Evolutionary conservation across 2,888 invertebrate species (phyloP), one percentile per base, ranked within the genome.

Genomic region (Amaurobius ferox): DNA sequence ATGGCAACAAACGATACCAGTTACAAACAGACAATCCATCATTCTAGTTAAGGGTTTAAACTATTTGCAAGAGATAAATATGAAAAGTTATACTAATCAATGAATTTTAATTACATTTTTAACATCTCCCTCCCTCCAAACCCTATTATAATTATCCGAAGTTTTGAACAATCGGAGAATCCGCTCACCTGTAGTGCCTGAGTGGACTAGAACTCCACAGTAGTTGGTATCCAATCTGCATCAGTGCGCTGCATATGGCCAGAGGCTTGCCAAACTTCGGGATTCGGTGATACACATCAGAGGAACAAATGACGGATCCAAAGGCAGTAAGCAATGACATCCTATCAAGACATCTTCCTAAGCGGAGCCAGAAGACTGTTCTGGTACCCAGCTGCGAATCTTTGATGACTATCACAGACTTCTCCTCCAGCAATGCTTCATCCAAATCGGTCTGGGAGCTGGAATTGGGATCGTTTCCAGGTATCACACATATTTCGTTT

Each of bases 321-420:
- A 72, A 16, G 7, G 77, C 83, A 1, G 77, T 71, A 7, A 13
- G 16, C n/a, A 83, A 5, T 7, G 71, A 23, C 23, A 66, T 5
- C 11, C 70, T 29, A 1, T 67, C 48, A 0, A 76, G 6, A 26
- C 26, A 29, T 2, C 26, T 35, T 3, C 71, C 83, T 0, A 72
- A n/a, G 0, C 28, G 11, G 30, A 77, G 32, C 55, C 71, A 71
- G 1, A 77, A 6, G 0, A 39, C 67, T 6, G 55, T 72, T 11
- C 23, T 28, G 11, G 39, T 77, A 23, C 71, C 61, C 6, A 77
- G 30, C 5, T 48, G 28, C 6, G 35, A n/a, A 55, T 83, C 67
- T 29, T 61, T 72, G 64, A 83, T 83, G 32, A 77, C 48, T 16
- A 83, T 77, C 35, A 72, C 71, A 3, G 77, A 39, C 5, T 55